Evolutionary conservation across 2,113 vertebrate genomes (phyloP), one percentile per base, ranked within the genome.

Genomic region (Sorex fumeus): DNA sequence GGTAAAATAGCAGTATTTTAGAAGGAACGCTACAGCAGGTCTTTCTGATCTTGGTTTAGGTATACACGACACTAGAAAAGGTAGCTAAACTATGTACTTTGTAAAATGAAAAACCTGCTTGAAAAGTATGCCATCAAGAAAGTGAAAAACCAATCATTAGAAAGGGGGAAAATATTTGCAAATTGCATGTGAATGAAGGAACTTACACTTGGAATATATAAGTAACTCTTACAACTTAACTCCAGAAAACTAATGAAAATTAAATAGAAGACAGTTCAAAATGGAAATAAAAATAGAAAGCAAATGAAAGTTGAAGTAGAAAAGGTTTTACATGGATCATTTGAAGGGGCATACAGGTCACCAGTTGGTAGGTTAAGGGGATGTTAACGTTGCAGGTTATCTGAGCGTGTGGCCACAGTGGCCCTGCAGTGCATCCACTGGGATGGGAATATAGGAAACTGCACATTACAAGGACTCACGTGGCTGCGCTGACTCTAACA

Each of bases 241-340:
- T 34, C 8, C 34, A 70, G 71, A 77, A 60, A n/a, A 30, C 25
- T 60, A 60, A 60, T 60, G 18, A 60, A 2, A 60, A 60, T 60
- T 21, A 60, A 60, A 23, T 60, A 21, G 57, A 23, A 23, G 18
- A 60, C 21, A 19, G 19, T 60, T 60, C 23, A 60, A 60, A 60
- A 6, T 60, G 19, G 57, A 60, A 60, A 6, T 60, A 60, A 60
- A 60, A 60, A 21, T 60, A 60, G 15, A 60, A 23, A 60, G 21
- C 6, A 6, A 60, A 23, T 21, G 57, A 60, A 60, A 60, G 0
- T 53, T 53, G 15, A 70, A 11, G 18, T 34, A 70, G 16, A 19
- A 19, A 34, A 23, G 45, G 36, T 76, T 82, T 70, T 19, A 83
- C 71, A 53, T 82, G 70, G 47, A 88, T 34, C 80, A 84, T 84